Percentiles rank a stretch among this genome's conserved stretches.
Conservation (phyloP, 2,113 vertebrate species). For the Ursus arctos region DNA sequence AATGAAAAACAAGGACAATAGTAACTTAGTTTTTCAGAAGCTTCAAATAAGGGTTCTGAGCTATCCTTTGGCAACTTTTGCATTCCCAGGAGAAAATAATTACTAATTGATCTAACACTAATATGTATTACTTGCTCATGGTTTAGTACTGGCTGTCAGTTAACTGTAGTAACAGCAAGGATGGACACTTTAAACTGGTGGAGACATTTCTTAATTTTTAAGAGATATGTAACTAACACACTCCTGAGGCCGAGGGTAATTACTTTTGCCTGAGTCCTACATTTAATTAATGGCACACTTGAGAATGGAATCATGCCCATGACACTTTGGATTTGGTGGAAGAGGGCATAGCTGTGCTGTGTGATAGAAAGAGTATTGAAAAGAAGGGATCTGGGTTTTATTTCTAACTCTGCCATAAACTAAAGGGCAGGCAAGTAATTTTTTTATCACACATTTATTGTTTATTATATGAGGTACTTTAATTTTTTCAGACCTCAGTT, state of each 20-base stretch:
- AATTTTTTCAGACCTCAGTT: background rate
- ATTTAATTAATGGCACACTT: background rate
- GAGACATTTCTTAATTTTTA: background rate
- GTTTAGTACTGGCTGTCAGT: background rate
- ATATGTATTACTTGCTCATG: background rate
- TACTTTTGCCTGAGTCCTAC: background rate
- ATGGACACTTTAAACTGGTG: background rate
- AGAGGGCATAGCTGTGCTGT: background rate
- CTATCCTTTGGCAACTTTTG: background rate
- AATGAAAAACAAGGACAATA: background rate
- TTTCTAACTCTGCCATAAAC: background rate
- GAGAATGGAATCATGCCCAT: background rate
- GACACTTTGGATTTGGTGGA: background rate
- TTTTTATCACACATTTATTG: background rate
- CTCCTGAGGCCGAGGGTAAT: background rate
- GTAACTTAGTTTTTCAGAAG: background rate
- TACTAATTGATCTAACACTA: background rate
- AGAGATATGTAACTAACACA: background rate
- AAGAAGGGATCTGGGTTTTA: background rate
- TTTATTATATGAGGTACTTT: background rate
- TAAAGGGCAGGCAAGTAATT: background rate
- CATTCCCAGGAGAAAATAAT: background rate
- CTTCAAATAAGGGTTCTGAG: constrained; percentile 4
- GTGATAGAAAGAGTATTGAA: background rate
- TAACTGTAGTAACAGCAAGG: background rate